phyloP scores from a whole-genome alignment of 2,113 vertebrate genomes.

The Malaclemys terrapin region DNA sequence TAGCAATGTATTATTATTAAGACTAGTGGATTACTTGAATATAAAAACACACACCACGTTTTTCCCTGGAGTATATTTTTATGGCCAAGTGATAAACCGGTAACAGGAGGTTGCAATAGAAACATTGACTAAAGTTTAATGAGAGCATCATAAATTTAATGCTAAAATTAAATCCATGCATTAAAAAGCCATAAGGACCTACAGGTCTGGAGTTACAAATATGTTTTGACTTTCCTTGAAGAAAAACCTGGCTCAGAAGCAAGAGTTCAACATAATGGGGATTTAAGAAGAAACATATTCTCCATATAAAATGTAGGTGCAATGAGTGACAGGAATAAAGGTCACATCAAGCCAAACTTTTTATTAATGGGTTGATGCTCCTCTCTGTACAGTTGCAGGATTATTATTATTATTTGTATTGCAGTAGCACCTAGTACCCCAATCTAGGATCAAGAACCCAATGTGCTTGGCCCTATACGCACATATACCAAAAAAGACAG shows the following conservation, averaged over 20 bases:
- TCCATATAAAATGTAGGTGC: background rate
- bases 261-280: background rate
- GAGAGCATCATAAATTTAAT: background rate
- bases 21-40: background rate
- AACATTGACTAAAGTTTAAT: background rate
- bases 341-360: background rate
- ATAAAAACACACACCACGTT: background rate
- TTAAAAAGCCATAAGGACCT: background rate
- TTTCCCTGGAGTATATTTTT: background rate
- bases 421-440: background rate
- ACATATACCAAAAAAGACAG: background rate
- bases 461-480: accelerated
- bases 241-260: background rate
- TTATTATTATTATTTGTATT: background rate
- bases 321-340: background rate
- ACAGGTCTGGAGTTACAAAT: background rate
- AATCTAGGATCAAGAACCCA: background rate
- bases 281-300: background rate
- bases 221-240: background rate
- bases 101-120: background rate
- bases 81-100: background rate
- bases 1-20: background rate
- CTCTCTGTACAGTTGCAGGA: background rate
- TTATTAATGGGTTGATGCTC: background rate
- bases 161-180: background rate